Evolutionary conservation across 2,888 invertebrate species (phyloP), one percentile per base, ranked within the genome.

Genomic region (Rhodophaea formosa): DNA sequence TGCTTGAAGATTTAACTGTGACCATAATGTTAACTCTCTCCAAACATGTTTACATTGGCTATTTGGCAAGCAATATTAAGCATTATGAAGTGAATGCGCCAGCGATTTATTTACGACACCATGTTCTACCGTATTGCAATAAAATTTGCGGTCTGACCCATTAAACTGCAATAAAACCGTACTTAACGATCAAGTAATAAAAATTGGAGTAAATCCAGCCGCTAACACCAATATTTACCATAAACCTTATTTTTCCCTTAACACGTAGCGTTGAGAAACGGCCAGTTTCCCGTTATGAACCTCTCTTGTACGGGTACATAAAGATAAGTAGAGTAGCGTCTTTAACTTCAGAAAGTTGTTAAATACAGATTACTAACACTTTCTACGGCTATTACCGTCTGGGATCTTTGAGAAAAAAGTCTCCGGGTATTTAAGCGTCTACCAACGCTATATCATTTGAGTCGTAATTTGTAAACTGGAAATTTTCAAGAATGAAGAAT

Each of bases 71-170:
- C 16, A 44, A 44, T 44, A 44, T 14, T 8, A 17, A 0, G 3
- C 1, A 1, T 5, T 12, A 16, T 46, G n/a, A n/a, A 46, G n/a
- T 23, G 16, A 23, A 46, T 12, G 12, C 39, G 39, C 17, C 17
- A n/a, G 46, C 17, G 17, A 17, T 46, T 46, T 46, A 46, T 46
- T 46, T 23, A 46, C 35, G 39, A 35, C 17, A 17, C 7, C 16
- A 16, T 35, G 43, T 53, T 54, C 44, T 45, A 54, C 32, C 10
- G 30, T 14, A 54, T 44, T 15, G 54, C 32, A 54, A 44, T 54
- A 45, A 54, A 45, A 7, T 45, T 14, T 1, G 29, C 44, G 54
- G 15, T 43, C 29, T 43, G 10, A 32, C 54, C 30, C 15, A 16
- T 44, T 32, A 44, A 54, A 54, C 30, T 54, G 14, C 44, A 44